phyloP scores from a whole-genome alignment of 53 echinoderm and acorn worm genomes.

The Paelopatides confundens region DNA sequence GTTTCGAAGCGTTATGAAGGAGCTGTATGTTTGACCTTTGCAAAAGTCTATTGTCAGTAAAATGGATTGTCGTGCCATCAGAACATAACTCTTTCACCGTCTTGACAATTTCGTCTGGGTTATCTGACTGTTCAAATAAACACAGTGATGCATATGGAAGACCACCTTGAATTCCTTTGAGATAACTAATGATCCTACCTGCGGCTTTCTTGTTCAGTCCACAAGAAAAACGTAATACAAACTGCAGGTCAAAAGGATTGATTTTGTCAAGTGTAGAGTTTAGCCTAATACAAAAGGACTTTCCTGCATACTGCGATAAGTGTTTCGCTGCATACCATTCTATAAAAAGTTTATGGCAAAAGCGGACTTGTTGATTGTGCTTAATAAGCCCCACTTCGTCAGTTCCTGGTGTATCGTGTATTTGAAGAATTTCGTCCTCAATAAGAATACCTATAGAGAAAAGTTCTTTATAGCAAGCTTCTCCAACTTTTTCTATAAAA shows the following conservation, averaged over 20 bases:
- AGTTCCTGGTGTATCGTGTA: background rate
- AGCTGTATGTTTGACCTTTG: constrained; percentile 1
- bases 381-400: background rate
- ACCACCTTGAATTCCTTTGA: background rate
- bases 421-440: background rate
- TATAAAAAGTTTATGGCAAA: constrained; percentile 1
- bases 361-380: background rate
- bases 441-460: background rate
- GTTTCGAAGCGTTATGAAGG: background rate
- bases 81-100: background rate
- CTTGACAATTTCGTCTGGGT: background rate
- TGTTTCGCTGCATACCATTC: constrained; percentile 6
- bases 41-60: background rate
- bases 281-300: background rate
- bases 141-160: background rate
- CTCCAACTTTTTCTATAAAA: background rate
- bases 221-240: background rate
- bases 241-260: background rate
- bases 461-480: background rate
- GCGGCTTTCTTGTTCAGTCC: background rate
- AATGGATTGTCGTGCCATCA: background rate
- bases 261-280: background rate
- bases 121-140: background rate
- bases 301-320: background rate
- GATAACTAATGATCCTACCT: background rate